These are phyloP conservation scores for Ypsolopha sequella DNA, from an alignment of 2,888 invertebrate genomes.

Conservation along the genomic window DNA sequence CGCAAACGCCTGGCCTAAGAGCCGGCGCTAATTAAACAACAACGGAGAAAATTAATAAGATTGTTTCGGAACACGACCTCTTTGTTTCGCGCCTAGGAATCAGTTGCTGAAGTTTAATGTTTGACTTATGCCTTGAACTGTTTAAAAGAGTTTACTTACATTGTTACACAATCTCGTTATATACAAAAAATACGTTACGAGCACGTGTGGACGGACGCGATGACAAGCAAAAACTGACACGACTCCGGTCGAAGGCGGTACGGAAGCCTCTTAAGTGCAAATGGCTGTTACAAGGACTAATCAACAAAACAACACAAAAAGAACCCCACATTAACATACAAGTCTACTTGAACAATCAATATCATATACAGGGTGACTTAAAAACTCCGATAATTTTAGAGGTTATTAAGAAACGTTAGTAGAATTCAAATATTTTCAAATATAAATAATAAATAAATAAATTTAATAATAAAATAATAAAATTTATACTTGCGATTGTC, in stretches of 20 bases:
- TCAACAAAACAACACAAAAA: too few species aligned
- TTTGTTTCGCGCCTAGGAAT: slow-evolving; percentile 48
- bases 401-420: too few species aligned
- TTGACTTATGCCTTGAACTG: slow-evolving; percentile 26
- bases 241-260: slow-evolving; percentile 37
- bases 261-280: slow-evolving; percentile 49
- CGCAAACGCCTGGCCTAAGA: slow-evolving; percentile 20
- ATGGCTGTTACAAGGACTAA: slow-evolving; percentile 22
- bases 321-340: too few species aligned
- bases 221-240: slow-evolving; percentile 43
- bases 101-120: slow-evolving; percentile 53
- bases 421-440: too few species aligned
- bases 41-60: slow-evolving; percentile 68
- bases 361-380: too few species aligned
- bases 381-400: too few species aligned
- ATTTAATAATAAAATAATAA: too few species aligned
- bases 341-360: too few species aligned
- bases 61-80: slow-evolving; percentile 63
- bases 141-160: not conserved
- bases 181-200: not conserved
- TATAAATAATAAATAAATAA: too few species aligned
- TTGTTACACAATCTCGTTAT: not conserved
- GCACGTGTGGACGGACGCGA: slow-evolving; percentile 25
- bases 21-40: slow-evolving; percentile 68
- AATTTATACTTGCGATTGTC: too few species aligned